Evolutionary conservation across 2,797 vertebrate species (phyloP).

Genomic region (Danio albolineatus): DNA sequence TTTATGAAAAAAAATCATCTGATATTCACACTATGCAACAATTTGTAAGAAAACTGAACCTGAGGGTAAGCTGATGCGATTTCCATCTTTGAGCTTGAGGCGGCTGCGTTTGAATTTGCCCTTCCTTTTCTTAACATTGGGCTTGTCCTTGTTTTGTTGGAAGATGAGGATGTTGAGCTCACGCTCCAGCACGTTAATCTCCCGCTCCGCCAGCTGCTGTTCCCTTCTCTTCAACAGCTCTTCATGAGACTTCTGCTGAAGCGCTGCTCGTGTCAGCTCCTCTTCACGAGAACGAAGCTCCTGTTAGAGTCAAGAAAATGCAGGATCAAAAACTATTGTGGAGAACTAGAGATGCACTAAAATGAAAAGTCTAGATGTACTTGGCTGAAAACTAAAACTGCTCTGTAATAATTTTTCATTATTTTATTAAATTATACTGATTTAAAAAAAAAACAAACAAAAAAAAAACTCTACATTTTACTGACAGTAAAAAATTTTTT

Average conservation of each 20-base stretch:
- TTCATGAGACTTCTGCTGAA: conserved; percentile 96
- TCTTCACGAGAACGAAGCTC: conserved; percentile 94
- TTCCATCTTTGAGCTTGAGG: conserved; percentile 92
- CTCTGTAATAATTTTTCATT: no score
- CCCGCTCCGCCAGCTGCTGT: conserved; percentile 90
- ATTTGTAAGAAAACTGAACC: conserved; percentile 70
- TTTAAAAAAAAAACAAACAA: no score
- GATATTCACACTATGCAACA: not conserved
- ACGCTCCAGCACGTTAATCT: conserved; percentile 93
- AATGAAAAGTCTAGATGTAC: no score
- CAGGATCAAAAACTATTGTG: not conserved
- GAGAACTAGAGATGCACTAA: not conserved
- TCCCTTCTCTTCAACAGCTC: conserved; percentile 89
- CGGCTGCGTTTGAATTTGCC: conserved; percentile 93
- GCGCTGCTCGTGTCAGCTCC: conserved; percentile 88
- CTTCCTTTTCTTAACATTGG: conserved; percentile 94
- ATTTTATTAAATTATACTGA: no score
- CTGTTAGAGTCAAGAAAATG: conserved; percentile 66
- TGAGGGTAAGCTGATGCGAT: conserved; percentile 96
- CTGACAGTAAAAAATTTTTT: no score
- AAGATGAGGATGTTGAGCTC: conserved; percentile 96
- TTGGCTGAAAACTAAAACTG: no score
- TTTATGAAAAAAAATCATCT: not conserved
- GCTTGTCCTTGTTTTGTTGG: conserved; percentile 95
- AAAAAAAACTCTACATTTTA: no score